Evolutionary conservation across 64 coral and sea anemone genomes (phyloP).

Genomic region (Pachyseris speciosa): DNA sequence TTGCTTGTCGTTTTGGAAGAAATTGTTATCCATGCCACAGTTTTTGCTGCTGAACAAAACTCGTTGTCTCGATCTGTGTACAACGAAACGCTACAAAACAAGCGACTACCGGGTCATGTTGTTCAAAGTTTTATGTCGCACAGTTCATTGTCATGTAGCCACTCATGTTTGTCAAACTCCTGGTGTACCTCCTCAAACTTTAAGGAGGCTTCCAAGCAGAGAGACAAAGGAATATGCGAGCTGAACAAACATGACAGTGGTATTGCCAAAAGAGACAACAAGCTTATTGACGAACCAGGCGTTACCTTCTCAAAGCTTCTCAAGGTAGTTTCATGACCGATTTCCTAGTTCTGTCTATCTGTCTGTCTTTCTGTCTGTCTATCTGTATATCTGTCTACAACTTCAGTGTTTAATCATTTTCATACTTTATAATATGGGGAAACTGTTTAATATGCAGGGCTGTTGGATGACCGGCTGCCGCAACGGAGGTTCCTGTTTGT

Average conservation of each 20-base stretch:
- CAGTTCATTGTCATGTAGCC: background rate
- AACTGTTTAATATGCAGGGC: background rate
- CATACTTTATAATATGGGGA: no score
- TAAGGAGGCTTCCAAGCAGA: background rate
- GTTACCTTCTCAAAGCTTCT: background rate
- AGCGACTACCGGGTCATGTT: background rate
- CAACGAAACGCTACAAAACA: background rate
- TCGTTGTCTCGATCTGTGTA: background rate
- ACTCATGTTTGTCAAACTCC: background rate
- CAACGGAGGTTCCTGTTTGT: background rate
- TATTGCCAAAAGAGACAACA: background rate
- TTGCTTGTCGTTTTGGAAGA: no score
- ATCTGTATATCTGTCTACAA: no score
- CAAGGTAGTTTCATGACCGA: background rate
- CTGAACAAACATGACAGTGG: background rate
- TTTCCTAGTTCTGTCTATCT: no score
- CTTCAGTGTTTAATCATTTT: no score
- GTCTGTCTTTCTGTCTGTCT: no score
- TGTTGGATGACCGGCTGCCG: background rate
- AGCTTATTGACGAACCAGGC: background rate
- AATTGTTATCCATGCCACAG: no score
- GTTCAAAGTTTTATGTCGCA: background rate
- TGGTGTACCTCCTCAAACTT: background rate
- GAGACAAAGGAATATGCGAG: background rate
- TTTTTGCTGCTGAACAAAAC: background rate